Base-by-base conservation (phyloP, 2,113 vertebrate genomes). In the Oryzias curvinotus region DNA sequence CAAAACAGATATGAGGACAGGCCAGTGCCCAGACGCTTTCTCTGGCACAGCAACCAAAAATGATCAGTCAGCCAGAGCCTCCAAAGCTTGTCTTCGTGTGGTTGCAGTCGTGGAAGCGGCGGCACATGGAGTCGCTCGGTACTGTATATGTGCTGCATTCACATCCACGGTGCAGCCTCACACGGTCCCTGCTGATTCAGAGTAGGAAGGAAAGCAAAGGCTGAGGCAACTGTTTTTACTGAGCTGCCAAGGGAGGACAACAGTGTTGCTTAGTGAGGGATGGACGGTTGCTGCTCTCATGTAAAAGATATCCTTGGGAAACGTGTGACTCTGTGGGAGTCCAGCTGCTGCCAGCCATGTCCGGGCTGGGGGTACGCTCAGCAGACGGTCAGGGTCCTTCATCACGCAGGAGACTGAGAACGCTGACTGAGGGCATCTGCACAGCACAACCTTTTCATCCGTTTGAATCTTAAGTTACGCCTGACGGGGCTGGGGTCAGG, bases 11-110 rank as follows among this genome's bases (percentile, higher is more conserved):
- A 36, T 8, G 36, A 36, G 12, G 36, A 36, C 10, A 23, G 21
- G 63, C 15, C 18, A 57, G 19, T 55, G 57, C 57, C 64, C 52
- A 59, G 63, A 55, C 28, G 50, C 23, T 43, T 73, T 56, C 58
- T 15, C 56, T 51, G 52, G 62, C 71, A 50, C 74, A 87, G 72
- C 75, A 78, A 78, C 72, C 80, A 79, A 62, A 55, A 57, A 65
- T 58, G 67, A 71, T 88, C 77, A 67, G 81, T 75, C 82, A 53
- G 54, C 81, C 86, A 87, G 79, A 74, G 49, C 46, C 68, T 50
- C 88, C 81, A 91, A 90, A 85, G 88, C 77, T 59, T 64, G 78
- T 81, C 86, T 88, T 90, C 90, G 88, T 91, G 72, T 78, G 67
- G 19, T 55, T 62, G 62, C 62, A 71, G 65, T 77, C 55, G 72